Evolutionary conservation across 2,113 vertebrate species (phyloP), one percentile per base, ranked within the genome.

Genomic region (Carassius carassius): DNA sequence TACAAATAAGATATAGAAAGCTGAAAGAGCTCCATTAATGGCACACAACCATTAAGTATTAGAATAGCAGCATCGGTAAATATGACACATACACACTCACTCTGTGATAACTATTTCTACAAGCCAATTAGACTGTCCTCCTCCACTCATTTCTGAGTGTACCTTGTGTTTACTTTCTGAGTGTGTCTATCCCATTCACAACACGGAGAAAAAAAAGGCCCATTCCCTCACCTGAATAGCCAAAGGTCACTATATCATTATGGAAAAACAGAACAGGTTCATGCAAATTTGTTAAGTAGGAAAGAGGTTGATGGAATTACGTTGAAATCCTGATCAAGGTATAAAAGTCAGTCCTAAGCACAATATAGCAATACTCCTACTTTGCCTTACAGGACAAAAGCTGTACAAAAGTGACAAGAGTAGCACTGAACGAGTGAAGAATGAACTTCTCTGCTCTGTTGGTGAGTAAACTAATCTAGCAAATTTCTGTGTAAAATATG

Each of bases 261-360:
- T 70, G 86, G 77, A 84, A 84, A 87, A 83, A 32, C 19, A 76
- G 17, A 84, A 63, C 25, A 67, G 70, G 16, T 76, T 37, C 60
- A 87, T 87, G 86, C 78, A 87, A 87, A 87, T 56, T 83, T 79
- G 83, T 87, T 9, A 3, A 47, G 80, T 85, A 37, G 86, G 78
- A 84, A 87, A 81, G 25, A 81, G 54, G 78, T 81, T 56, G 73
- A 78, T 78, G 54, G 49, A 29, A 41, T 54, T 70, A 78, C 78
- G 83, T 25, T 37, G 11, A 9, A 63, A 81, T 54, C 13, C 16
- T n/a, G 51, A 3, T 58, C 29, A 78, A 35, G 9, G 54, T 78
- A 78, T 78, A 78, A 78, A 78, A 19, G 9, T 37, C n/a, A 65
- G 29, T 70, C 29, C 21, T 19, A 17, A 70, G 32, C 67, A 70